Base-by-base conservation (phyloP, 2,888 invertebrate genomes). In the Cataglyphis rosenhaueri region DNA sequence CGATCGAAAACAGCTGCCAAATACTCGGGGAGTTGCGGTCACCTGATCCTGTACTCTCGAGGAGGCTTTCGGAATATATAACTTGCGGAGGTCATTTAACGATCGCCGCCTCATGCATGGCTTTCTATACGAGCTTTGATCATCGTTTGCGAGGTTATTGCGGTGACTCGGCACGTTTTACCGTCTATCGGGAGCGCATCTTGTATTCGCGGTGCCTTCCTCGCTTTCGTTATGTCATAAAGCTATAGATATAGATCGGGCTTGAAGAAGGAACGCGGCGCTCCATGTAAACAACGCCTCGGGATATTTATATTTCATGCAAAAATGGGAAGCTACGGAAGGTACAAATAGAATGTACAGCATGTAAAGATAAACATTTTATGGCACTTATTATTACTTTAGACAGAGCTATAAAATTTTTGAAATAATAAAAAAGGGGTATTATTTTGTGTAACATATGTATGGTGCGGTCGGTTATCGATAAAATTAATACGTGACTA, bases 121-220 rank as follows among this genome's bases (percentile, higher is more conserved):
- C 78, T 79, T 44, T 79, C 32, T 59, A 44, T 59, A 59, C 59
- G 44, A 79, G 71, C 78, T 79, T 79, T 79, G 78, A 79, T 81
- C 75, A 75, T 73, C 81, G 62, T 76, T 76, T 44, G 57, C 65
- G 21, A 82, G 52, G 65, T 73, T 82, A 82, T 75, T 82, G 78
- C 78, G 25, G 59, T 59, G 71, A 70, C 70, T 75, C 76, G 78
- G 57, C 78, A 73, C 62, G 76, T 64, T 65, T 59, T 25, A 32
- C 75, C 62, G n/a, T 29, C 44, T 66, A 75, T 75, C 65, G 57
- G 35, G 44, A 9, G 35, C 52, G 75, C 62, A 76, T 57, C 74
- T 52, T 76, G 81, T 65, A 75, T 81, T 81, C 78, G 64, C 35
- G 81, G 35, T 81, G 57, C 66, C 44, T 76, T 15, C 64, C 64